These are phyloP conservation scores for Deilephila porcellus DNA, from an alignment of 2,888 invertebrate species.

Conservation along the genomic window DNA sequence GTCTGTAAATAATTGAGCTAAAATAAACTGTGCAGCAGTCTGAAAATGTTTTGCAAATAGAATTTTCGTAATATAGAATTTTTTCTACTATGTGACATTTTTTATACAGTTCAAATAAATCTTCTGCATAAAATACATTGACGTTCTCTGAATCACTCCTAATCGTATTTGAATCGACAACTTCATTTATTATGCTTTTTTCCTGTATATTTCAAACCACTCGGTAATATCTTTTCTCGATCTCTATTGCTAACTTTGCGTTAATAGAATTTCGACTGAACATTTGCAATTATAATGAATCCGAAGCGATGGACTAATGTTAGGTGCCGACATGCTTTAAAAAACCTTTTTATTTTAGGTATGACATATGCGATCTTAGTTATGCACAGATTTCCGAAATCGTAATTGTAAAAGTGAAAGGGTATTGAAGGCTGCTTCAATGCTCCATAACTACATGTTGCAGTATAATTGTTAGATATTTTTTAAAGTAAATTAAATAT, in stretches of 20 bases:
- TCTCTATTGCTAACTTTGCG: background rate
- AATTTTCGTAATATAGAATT: background rate
- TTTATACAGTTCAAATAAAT: background rate
- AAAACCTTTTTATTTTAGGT: background rate
- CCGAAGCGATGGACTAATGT: background rate
- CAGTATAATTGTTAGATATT: too few species aligned
- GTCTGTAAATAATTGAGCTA: background rate
- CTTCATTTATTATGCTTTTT: background rate
- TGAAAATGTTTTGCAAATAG: background rate
- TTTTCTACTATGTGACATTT: background rate
- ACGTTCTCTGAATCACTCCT: background rate
- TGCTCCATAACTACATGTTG: too few species aligned
- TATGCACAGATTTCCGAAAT: background rate
- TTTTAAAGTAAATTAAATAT: too few species aligned
- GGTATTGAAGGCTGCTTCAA: background rate
- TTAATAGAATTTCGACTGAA: background rate
- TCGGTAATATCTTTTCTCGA: background rate
- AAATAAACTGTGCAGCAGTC: background rate
- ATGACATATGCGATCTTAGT: background rate
- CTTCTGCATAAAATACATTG: background rate
- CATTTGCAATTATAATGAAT: slow-evolving; percentile 7
- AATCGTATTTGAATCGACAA: background rate
- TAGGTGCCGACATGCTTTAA: background rate
- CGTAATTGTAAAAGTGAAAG: background rate
- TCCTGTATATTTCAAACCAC: background rate